Conservation (phyloP, 64 coral and sea anemone species). For the Montipora efflorescens region DNA sequence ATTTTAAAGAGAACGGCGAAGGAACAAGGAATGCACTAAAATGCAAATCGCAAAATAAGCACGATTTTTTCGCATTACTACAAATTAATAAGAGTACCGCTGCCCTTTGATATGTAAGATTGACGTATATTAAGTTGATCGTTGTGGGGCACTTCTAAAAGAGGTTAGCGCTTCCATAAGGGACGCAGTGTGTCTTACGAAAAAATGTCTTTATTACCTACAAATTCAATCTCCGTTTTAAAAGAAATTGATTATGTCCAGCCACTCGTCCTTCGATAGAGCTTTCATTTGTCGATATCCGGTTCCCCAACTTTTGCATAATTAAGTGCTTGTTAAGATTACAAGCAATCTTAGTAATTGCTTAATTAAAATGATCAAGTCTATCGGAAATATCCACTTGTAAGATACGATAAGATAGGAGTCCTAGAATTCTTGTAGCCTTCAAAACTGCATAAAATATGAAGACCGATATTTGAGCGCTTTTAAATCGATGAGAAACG, state of each 20-base stretch:
- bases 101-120: too few species aligned
- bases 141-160: too few species aligned
- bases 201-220: neutral
- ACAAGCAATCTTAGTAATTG: neutral
- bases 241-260: neutral
- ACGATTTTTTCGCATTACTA: too few species aligned
- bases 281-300: neutral
- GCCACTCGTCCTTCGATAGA: neutral
- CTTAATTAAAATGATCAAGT: slow-evolving; percentile 16
- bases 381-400: neutral
- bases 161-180: neutral
- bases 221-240: neutral
- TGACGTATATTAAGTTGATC: too few species aligned
- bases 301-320: neutral
- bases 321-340: neutral
- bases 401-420: neutral
- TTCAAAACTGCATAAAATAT: neutral
- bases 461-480: slow-evolving; percentile 7
- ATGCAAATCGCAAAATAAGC: too few species aligned
- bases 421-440: neutral
- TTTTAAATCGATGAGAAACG: neutral
- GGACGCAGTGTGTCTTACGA: neutral
- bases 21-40: too few species aligned
- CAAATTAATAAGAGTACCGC: too few species aligned
- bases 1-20: too few species aligned